phyloP scores from a whole-genome alignment of 2,797 vertebrate species.

The Spinus pinus region DNA sequence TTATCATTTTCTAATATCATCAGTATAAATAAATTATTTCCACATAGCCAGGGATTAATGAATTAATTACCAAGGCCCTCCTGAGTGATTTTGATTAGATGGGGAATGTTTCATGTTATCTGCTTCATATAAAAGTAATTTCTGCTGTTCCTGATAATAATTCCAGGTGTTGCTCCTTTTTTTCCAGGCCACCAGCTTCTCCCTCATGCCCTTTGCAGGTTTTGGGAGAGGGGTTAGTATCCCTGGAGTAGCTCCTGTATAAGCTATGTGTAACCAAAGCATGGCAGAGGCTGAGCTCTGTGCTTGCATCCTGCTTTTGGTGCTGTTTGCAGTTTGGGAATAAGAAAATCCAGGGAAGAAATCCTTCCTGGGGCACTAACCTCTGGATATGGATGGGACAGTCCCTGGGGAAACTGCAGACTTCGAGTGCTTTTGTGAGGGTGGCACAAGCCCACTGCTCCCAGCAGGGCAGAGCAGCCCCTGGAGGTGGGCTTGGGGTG shows the following conservation, averaged over 20 bases:
- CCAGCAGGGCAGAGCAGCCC: neutral
- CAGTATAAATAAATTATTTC: neutral
- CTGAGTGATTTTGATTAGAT: neutral
- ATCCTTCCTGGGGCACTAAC: neutral
- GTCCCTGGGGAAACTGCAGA: neutral
- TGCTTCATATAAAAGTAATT: neutral
- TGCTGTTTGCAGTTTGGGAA: neutral
- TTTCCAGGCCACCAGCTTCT: slow-evolving; percentile 77
- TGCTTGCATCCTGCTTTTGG: neutral
- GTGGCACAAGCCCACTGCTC: neutral
- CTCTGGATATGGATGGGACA: neutral
- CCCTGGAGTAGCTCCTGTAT: neutral
- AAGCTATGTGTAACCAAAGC: neutral
- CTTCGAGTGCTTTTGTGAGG: neutral
- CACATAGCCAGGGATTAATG: neutral
- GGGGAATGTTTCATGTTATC: neutral
- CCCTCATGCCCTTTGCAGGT: slow-evolving; percentile 78
- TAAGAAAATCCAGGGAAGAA: neutral
- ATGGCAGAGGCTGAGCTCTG: neutral
- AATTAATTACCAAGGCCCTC: neutral
- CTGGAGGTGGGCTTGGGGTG: neutral
- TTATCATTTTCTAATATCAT: neutral
- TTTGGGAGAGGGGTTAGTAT: slow-evolving; percentile 79
- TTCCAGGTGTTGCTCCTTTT: slow-evolving; percentile 13
- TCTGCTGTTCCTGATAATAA: neutral